Conservation (phyloP, 2,888 invertebrate genomes). For the Lithophane ornitopus region DNA sequence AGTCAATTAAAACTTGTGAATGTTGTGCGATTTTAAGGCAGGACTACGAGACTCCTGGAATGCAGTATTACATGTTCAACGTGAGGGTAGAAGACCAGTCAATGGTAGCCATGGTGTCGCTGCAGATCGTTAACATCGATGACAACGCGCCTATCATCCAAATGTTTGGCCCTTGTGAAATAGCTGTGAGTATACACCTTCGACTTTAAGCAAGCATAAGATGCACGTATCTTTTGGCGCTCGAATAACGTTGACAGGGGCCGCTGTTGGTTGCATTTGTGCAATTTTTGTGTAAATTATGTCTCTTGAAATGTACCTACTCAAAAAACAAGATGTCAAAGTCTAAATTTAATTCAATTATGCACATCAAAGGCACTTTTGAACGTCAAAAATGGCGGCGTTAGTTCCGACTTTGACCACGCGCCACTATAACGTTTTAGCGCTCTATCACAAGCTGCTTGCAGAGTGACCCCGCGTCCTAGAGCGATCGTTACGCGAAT, state of each 20-base stretch:
- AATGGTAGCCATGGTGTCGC: slow-evolving; percentile 77
- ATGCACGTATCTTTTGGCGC: background rate
- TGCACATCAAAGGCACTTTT: too few relatives aligned
- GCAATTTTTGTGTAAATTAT: too few relatives aligned
- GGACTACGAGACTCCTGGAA: slow-evolving; percentile 88
- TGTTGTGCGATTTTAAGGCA: slow-evolving; percentile 77
- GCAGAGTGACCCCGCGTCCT: background rate
- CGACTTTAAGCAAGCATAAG: background rate
- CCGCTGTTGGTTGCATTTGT: background rate
- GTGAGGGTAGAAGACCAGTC: slow-evolving; percentile 72
- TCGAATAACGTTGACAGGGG: background rate
- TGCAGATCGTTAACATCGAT: slow-evolving; percentile 88
- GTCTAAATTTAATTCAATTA: too few relatives aligned
- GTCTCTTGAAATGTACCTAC: background rate
- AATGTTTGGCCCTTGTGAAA: slow-evolving; percentile 81
- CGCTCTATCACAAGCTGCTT: background rate
- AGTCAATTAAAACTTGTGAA: background rate
- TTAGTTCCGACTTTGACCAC: background rate
- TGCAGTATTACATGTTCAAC: slow-evolving; percentile 84
- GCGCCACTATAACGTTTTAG: background rate
- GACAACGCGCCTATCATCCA: slow-evolving; percentile 89
- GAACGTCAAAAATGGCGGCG: too few relatives aligned
- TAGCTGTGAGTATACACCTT: slow-evolving; percentile 80
- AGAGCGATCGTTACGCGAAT: too few relatives aligned
- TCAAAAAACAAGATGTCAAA: too few relatives aligned